Evolutionary conservation across 2,888 invertebrate species (phyloP), one percentile per base, ranked within the genome.

Genomic region (Ypsolopha scabrella): DNA sequence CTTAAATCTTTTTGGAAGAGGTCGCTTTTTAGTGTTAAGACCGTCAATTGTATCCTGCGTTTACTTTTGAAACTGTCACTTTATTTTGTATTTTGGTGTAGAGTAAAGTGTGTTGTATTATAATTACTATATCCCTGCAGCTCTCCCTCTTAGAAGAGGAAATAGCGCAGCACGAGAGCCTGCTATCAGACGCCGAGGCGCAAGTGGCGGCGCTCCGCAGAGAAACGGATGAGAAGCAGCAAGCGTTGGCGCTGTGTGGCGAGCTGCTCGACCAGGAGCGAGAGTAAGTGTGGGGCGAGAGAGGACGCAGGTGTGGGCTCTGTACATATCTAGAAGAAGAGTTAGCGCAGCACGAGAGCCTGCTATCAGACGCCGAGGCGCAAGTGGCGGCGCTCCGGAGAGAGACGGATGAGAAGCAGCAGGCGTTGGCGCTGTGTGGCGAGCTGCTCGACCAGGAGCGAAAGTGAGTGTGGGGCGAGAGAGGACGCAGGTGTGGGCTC

Each of bases 141-240:
- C 55, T 82, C 55, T 54, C 68, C 0, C 54, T 63, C n/a, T 37
- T 79, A 38, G 79, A 81, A 51, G 76, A 71, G 13, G 77, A 80
- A 52, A 52, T 79, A 51, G 53, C 64, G 0, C 69, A 72, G 47
- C 75, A 75, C 58, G 77, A 75, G 55, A 66, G 68, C 11, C 58
- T 74, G 56, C 60, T 80, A 54, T 49, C 65, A 2, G 58, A 63
- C 3, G 72, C 74, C 0, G 76, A 76, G 57, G 63, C 63, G 8
- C 73, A 72, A 51, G 70, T 62, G 52, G 62, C 57, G n/a, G 58
- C 55, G 35, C 62, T 77, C 54, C 60, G 72, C 36, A 60, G 61
- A 1, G 68, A 72, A 37, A 62, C 67, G 0, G 65, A 65, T 41
- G 64, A 67, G 36, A 59, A 59, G 46, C 68, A 65, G 54, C 50